Evolutionary conservation across 2,888 invertebrate species (phyloP).

Genomic region (Agrochola circellaris): DNA sequence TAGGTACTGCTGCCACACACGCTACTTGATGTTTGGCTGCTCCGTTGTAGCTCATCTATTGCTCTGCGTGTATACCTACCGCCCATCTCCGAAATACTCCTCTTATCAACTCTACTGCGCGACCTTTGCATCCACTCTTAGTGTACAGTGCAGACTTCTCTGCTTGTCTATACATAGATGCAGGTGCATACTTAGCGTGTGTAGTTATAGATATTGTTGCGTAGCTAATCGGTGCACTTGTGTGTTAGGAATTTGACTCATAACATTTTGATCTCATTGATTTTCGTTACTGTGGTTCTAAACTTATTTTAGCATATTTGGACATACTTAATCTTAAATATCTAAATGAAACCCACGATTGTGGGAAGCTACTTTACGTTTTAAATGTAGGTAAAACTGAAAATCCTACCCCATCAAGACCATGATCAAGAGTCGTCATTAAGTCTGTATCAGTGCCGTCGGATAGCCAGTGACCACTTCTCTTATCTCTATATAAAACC

Average conservation of each 20-base stretch:
- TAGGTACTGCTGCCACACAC: not conserved
- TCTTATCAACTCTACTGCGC: conserved; percentile 10
- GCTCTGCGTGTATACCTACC: not conserved
- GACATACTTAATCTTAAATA: not conserved
- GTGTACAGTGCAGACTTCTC: conserved; percentile 1
- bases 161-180: not conserved
- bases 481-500: not conserved
- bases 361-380: not conserved
- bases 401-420: not conserved
- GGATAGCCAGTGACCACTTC: not conserved
- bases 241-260: not conserved
- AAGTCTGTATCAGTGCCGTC: not conserved
- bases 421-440: conserved; percentile 2
- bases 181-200: not conserved
- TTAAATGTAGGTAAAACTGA: not conserved
- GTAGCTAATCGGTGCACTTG: not conserved
- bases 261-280: not conserved
- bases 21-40: not conserved
- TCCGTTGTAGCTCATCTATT: not conserved
- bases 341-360: not conserved
- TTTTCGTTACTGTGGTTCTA: not conserved
- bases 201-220: not conserved
- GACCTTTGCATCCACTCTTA: conserved; percentile 29
- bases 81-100: conserved; percentile 17
- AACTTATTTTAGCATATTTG: not conserved